These are phyloP conservation scores for Diarsia brunnea DNA, from an alignment of 2,888 invertebrate genomes.

Conservation along the genomic window DNA sequence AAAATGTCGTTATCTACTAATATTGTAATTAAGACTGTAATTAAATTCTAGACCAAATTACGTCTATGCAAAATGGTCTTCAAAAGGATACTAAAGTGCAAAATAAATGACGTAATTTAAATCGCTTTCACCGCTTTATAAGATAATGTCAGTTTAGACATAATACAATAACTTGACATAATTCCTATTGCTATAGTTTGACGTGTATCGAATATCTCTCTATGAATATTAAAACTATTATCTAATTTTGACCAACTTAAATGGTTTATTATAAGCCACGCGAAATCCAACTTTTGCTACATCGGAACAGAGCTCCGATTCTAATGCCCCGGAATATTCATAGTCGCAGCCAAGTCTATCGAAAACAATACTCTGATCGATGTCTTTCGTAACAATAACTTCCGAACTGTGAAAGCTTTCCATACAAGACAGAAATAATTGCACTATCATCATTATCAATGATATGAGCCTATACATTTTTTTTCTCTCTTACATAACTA, in stretches of 20 bases:
- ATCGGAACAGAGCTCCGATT: background rate
- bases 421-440: constrained; percentile 10
- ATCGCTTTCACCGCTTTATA: constrained; percentile 35
- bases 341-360: background rate
- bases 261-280: background rate
- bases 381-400: constrained; percentile 54
- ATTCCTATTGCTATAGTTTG: constrained; percentile 18
- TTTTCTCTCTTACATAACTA: constrained; percentile 42
- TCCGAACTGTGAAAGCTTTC: constrained; percentile 55
- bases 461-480: constrained; percentile 10
- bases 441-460: constrained; percentile 38
- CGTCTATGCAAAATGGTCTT: background rate
- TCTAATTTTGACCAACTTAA: constrained; percentile 45
- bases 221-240: constrained; percentile 45
- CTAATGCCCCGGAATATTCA: background rate
- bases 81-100: background rate
- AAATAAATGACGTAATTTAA: constrained; percentile 12
- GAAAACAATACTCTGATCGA: constrained; percentile 43
- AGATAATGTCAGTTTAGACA: constrained; percentile 21
- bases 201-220: constrained; percentile 43
- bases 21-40: background rate
- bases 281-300: rapidly evolving
- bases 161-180: constrained; percentile 37
- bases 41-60: background rate
- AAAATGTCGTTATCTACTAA: background rate